phyloP scores from a whole-genome alignment of 1,140 invertebrate genomes.

The Anagrus nilaparvatae region DNA sequence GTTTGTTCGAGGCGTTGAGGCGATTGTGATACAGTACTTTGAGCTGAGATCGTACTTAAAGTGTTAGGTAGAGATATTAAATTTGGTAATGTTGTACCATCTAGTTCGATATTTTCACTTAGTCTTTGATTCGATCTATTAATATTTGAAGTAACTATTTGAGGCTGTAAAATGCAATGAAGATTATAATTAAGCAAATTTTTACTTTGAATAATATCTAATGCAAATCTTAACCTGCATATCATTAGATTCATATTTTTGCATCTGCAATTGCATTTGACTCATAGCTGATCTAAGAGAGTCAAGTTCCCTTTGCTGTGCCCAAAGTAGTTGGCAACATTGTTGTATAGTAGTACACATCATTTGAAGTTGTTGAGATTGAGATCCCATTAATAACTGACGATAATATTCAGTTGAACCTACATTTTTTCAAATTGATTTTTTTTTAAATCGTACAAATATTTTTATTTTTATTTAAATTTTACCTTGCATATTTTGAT shows the following conservation, averaged over 20 bases:
- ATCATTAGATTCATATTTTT: too few relatives aligned
- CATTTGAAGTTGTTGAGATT: slow-evolving; percentile 50
- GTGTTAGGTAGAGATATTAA: slow-evolving; percentile 29
- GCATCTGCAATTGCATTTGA: too few relatives aligned
- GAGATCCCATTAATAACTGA: slow-evolving; percentile 41
- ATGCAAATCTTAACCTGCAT: too few relatives aligned
- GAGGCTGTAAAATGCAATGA: too few relatives aligned
- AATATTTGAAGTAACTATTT: too few relatives aligned
- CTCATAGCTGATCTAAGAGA: slow-evolving; percentile 36
- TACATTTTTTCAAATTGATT: neutral
- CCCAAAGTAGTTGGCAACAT: slow-evolving; percentile 51
- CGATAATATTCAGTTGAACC: slow-evolving; percentile 28
- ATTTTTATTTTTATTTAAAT: slow-evolving; percentile 1
- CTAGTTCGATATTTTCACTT: too few relatives aligned
- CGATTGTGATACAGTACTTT: slow-evolving; percentile 17
- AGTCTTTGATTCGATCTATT: too few relatives aligned
- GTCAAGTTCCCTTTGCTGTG: slow-evolving; percentile 51
- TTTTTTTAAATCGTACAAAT: too few relatives aligned
- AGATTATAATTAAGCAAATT: too few relatives aligned
- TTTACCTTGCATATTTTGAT: slow-evolving; percentile 26
- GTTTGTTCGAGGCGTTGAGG: slow-evolving; percentile 36
- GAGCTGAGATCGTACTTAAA: slow-evolving; percentile 22
- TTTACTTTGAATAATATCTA: too few relatives aligned
- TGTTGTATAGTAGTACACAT: slow-evolving; percentile 50
- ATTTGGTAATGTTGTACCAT: slow-evolving; percentile 32